Evolutionary conservation across 37 sponge, comb jelly and placozoan genomes (phyloP).

Genomic region (Petrosia ficiformis): DNA sequence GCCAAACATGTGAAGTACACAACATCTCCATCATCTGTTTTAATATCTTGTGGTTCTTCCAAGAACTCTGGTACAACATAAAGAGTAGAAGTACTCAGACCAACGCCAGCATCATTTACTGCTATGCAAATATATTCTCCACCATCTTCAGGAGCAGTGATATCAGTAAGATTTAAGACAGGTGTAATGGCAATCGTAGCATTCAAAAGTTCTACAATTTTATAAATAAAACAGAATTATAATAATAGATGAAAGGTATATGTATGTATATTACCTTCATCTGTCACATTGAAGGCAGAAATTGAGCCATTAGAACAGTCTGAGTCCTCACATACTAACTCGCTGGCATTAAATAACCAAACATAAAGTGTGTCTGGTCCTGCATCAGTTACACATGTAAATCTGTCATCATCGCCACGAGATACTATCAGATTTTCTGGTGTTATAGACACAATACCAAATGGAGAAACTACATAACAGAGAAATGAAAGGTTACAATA

Average conservation of each 20-base stretch:
- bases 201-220: no score
- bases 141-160: constrained; percentile 12
- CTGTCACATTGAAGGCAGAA: no score
- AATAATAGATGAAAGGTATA: no score
- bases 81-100: constrained; percentile 1
- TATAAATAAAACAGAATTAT: no score
- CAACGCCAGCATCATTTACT: constrained; percentile 24
- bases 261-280: not conserved
- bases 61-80: constrained; percentile 9
- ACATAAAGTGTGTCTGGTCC: constrained; percentile 15
- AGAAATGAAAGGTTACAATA: not conserved
- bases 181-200: no score
- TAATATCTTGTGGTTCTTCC: constrained; percentile 3
- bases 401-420: not conserved
- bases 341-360: constrained; percentile 5
- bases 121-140: constrained; percentile 50
- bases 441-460: constrained; percentile 3
- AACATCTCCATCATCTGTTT: not conserved
- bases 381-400: constrained; percentile 18
- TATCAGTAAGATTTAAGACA: no score
- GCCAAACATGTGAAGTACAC: constrained; percentile 22
- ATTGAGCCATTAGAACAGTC: not conserved
- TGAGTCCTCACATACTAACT: not conserved
- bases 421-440: not conserved
- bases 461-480: constrained; percentile 13